Conservation (phyloP, 2,888 invertebrate genomes). For the Bhutanitis thaidina region DNA sequence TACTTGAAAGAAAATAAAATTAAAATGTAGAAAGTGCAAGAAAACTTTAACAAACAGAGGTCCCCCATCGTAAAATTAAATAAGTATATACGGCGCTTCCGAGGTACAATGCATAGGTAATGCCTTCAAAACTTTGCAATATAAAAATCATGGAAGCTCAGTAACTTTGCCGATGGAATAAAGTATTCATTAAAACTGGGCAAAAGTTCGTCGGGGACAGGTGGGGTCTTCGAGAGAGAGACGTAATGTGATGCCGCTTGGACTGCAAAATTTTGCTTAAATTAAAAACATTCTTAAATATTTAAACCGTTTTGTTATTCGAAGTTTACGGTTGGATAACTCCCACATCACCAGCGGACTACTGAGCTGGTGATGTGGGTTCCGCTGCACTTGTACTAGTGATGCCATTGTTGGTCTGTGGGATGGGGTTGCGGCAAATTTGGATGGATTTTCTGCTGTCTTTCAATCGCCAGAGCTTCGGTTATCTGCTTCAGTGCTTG, state of each 20-base stretch:
- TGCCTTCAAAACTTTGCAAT: conserved; percentile 57
- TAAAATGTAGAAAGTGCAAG: conserved; percentile 9
- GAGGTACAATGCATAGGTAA: conserved; percentile 72
- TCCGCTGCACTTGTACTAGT: no score
- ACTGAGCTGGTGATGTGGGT: no score
- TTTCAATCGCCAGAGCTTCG: no score
- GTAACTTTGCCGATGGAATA: conserved; percentile 57
- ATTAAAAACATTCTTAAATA: conserved; percentile 27
- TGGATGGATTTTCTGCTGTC: no score
- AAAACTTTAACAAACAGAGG: conserved; percentile 24
- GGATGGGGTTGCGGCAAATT: no score
- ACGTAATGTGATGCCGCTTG: conserved; percentile 14
- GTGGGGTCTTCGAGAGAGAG: conserved; percentile 39
- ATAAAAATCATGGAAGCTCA: conserved; percentile 73
- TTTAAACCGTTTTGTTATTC: conserved; percentile 1
- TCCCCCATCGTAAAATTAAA: conserved; percentile 54
- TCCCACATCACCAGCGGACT: no score
- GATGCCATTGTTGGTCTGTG: no score
- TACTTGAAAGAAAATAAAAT: no score
- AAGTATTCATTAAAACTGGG: conserved; percentile 68
- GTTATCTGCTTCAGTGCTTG: no score
- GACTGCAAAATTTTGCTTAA: conserved; percentile 23
- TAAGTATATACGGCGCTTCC: conserved; percentile 40
- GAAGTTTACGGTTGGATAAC: no score
- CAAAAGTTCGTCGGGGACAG: conserved; percentile 46